These are phyloP conservation scores for Dascillus cervinus DNA, from an alignment of 2,888 invertebrate genomes.

Conservation along the genomic window DNA sequence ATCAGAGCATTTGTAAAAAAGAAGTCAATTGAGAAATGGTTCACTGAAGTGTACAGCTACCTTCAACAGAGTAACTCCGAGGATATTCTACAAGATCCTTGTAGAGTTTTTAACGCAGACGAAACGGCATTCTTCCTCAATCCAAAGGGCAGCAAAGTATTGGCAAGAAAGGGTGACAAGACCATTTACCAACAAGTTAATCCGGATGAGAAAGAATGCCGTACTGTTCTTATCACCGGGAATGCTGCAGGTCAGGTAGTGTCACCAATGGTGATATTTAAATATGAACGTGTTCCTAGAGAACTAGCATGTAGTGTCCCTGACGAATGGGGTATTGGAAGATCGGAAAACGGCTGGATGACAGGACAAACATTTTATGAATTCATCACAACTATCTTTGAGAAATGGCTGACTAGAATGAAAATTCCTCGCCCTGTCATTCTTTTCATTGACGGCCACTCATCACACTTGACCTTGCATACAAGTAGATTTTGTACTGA, in stretches of 20 bases:
- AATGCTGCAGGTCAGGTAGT: constrained; percentile 5
- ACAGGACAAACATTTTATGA: constrained; percentile 35
- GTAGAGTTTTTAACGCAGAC: constrained; percentile 28
- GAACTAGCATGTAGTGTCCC: constrained; percentile 24
- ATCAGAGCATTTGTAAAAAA: constrained; percentile 1
- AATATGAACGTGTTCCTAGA: constrained; percentile 27
- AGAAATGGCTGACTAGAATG: constrained; percentile 6
- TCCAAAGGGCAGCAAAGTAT: too few relatives aligned
- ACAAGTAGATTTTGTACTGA: constrained; percentile 5
- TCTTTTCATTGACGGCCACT: constrained; percentile 8
- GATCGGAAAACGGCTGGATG: constrained; percentile 40
- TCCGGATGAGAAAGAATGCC: constrained; percentile 8
- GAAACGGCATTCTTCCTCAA: too few relatives aligned
- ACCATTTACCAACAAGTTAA: constrained; percentile 21
- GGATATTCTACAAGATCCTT: constrained; percentile 14
- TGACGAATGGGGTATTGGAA: constrained; percentile 34
- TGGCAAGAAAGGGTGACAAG: constrained; percentile 28
- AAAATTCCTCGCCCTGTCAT: constrained; percentile 5
- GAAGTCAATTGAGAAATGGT: constrained; percentile 3
- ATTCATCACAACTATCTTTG: constrained; percentile 24
- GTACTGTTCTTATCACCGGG: background rate
- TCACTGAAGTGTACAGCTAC: constrained; percentile 1
- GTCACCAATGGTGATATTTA: constrained; percentile 8
- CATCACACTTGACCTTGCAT: constrained; percentile 6
- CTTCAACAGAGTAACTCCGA: constrained; percentile 6